Percentiles rank a stretch among this genome's conserved stretches.
These are phyloP conservation scores for Sparus aurata DNA, from an alignment of 2,797 vertebrate species.

Conservation along the genomic window DNA sequence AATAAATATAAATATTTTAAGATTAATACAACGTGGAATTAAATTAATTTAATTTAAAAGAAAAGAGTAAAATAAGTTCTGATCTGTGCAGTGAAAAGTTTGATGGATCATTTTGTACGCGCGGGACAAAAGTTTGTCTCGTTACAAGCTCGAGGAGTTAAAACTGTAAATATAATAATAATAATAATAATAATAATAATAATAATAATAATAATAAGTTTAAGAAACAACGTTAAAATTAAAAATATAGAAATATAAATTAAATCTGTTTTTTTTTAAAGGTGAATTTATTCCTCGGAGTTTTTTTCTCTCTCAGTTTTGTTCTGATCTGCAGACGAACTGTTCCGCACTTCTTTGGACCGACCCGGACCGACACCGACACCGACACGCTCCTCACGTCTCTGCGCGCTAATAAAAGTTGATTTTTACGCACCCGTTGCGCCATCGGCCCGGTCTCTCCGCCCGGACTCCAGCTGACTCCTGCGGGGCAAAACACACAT, in stretches of 20 bases:
- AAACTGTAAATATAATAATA: background rate
- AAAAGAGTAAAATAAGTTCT: background rate
- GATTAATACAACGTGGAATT: background rate
- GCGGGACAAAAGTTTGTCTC: background rate
- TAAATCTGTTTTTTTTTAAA: background rate
- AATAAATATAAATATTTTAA: background rate
- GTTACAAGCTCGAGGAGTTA: background rate
- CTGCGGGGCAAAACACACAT: constrained; percentile 88
- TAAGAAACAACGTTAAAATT: background rate
- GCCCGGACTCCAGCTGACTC: constrained; percentile 90
- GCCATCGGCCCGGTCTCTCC: constrained; percentile 92
- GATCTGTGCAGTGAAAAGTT: background rate
- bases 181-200: too few relatives aligned
- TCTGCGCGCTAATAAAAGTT: constrained; percentile 63
- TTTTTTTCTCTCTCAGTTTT: background rate
- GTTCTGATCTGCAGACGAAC: too few relatives aligned
- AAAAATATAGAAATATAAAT: too few relatives aligned
- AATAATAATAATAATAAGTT: too few relatives aligned
- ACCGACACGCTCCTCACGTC: background rate
- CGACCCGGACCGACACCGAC: background rate
- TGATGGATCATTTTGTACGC: background rate
- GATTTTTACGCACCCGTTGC: constrained; percentile 94
- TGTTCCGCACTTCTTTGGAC: background rate
- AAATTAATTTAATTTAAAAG: background rate
- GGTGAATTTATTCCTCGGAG: background rate